Evolutionary conservation across 1,140 invertebrate genomes (phyloP), one percentile per base, ranked within the genome.

Genomic region (Procambarus clarkii): DNA sequence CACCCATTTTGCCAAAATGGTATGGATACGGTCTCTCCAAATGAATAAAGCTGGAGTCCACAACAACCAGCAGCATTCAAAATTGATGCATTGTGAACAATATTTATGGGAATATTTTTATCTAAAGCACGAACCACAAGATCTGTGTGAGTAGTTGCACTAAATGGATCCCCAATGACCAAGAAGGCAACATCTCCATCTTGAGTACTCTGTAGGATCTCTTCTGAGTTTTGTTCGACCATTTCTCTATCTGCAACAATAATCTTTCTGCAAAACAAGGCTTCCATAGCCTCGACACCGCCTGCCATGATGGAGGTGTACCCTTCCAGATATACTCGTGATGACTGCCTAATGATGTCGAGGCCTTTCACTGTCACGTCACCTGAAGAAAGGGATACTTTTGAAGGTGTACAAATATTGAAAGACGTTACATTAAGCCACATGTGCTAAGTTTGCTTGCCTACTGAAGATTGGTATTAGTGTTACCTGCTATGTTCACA

Each of bases 21-120:
- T 94, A 99, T 99, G 0, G 99, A 99, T 76, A 99, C 96, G 0
- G 98, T 98, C 96, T 99, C 98, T 3, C 99, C 99, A 96, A 98
- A 99, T 94, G 96, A 97, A 94, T 99, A 99, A 7, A 99, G 94
- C 95, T 99, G 96, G 45, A 94, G 95, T 24, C 99, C 99, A 95
- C 98, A 99, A 94, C 98, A 99, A 34, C 98, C 99, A 46, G 99
- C 96, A 15, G 99, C 99, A 96, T 98, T 99, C 95, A 99, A 96
- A 93, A 99, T 99, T 3, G 99, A 99, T 11, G 99, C 98, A 96
- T 99, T 99, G 94, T 99, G 99, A 93, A 99, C 64, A n/a, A 92
- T 84, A 94, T 95, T 94, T 86, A 96, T 95, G 91, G 95, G 94
- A 84, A 98, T 96, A 60, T 95, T 94, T 88, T 94, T 94, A 94